Evolutionary conservation across 2,113 vertebrate genomes (phyloP), one percentile per base, ranked within the genome.

Genomic region (Ursus arctos): DNA sequence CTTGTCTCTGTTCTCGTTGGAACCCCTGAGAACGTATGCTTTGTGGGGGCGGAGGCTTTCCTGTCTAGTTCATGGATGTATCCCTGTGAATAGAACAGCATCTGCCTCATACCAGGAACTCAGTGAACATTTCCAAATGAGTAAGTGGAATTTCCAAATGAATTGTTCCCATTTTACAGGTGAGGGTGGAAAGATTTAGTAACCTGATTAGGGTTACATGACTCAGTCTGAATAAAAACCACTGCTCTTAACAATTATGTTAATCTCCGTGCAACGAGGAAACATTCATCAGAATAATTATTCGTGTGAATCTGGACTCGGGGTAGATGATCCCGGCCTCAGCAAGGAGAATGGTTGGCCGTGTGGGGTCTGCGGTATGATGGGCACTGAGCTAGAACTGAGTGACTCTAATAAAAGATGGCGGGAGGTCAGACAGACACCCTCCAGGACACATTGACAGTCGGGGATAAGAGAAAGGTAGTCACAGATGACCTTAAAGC

Each of bases 21-120:
- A 67, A 16, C 21, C 51, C 33, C 16, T 11, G 13, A 72, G n/a
- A 57, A 18, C 0, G 0, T 51, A 22, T 53, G 15, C 19, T 31
- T 72, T 1, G 0, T 11, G 43, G 49, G 13, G 21, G 0, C 0
- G 7, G 14, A 9, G 1, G 8, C 69, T 22, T 57, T 24, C 24
- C 26, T 91, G 33, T 28, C 33, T 51, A 24, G 9, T 7, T 84
- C 67, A 74, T 3, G 13, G 31, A 57, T 12, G 21, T 4, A 9
- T 8, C 4, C 1, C 7, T 72, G 12, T 12, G 36, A 36, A 26
- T 63, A 57, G 31, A 55, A 24, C 0, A 51, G 28, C 21, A 47
- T 24, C 51, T 28, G 16, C 3, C 31, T 86, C n/a, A 24, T 33
- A 19, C 19, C 16, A 49, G 21, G 28, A 6, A 7, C 40, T 83